phyloP scores from a whole-genome alignment of 2,113 vertebrate species.

The Agelaius phoeniceus region DNA sequence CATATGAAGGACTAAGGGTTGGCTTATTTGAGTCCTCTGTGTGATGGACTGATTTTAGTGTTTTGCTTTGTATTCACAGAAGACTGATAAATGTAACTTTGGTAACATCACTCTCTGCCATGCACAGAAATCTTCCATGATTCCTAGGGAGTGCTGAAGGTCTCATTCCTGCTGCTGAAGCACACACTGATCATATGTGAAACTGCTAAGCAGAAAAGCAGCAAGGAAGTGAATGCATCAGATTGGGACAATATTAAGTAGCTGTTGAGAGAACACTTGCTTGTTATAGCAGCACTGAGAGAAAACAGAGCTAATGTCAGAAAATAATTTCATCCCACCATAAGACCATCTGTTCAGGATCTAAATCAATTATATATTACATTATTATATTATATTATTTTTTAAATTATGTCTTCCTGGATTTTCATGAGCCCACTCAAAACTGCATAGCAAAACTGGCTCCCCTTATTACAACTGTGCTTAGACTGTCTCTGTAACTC shows the following conservation, averaged over 20 bases:
- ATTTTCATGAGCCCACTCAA: constrained; percentile 1
- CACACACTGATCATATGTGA: background rate
- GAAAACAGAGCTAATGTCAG: background rate
- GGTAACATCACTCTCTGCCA: accelerated
- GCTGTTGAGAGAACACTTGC: background rate
- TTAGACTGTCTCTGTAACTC: background rate
- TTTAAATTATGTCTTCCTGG: background rate
- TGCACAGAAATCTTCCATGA: background rate
- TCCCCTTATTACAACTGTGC: background rate
- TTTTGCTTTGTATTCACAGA: background rate
- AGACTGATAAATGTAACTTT: background rate
- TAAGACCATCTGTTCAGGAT: constrained; percentile 9
- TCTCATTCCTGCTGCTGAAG: background rate
- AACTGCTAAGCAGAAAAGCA: background rate
- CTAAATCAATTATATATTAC: background rate
- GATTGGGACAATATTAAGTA: background rate
- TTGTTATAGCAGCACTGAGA: background rate
- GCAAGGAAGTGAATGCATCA: background rate
- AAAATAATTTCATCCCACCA: background rate
- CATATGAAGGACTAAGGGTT: background rate
- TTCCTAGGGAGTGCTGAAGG: background rate
- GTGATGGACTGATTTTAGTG: background rate
- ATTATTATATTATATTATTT: background rate
- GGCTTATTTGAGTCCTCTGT: background rate
- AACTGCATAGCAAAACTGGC: background rate